Conservation (phyloP, 2,113 vertebrate genomes). For the Trichomycterus rosablanca region DNA sequence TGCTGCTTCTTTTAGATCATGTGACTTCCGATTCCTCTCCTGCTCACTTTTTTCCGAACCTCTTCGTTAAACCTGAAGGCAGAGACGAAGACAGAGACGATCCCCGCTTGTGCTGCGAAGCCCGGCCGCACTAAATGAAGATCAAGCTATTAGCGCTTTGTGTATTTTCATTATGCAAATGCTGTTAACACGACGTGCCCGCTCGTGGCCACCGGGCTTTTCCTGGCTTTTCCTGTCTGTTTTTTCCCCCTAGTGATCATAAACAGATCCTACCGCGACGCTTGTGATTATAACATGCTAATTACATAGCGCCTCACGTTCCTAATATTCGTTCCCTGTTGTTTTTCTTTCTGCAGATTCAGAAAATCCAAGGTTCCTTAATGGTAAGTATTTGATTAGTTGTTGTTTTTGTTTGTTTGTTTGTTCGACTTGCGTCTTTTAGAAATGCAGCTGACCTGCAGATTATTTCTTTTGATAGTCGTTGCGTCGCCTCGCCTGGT, state of each 20-base stretch:
- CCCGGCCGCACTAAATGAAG: conserved; percentile 87
- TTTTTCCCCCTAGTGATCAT: conserved; percentile 98
- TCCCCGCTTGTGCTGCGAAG: conserved; percentile 82
- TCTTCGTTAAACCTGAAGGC: conserved; percentile 92
- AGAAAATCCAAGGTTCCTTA: conserved; percentile 99
- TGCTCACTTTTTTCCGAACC: too few species aligned
- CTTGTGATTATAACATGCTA: conserved; percentile 99
- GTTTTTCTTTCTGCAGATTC: conserved; percentile 83
- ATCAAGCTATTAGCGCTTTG: conserved; percentile 99
- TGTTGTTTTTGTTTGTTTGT: too few species aligned
- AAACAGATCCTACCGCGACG: conserved; percentile 98
- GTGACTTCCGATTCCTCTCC: too few species aligned
- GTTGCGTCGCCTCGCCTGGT: conserved; percentile 79
- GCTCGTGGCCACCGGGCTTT: conserved; percentile 98
- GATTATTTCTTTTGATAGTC: conserved; percentile 84
- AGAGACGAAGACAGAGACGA: conserved; percentile 52
- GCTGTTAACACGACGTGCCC: conserved; percentile 94
- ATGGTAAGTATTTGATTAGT: conserved; percentile 85
- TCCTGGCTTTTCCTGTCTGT: too few species aligned
- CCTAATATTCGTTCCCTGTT: conserved; percentile 46
- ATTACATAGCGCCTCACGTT: conserved; percentile 76
- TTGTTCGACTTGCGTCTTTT: conserved; percentile 45
- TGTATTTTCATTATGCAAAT: conserved; percentile 99
- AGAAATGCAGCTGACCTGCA: conserved; percentile 61
- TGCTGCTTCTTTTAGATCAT: too few species aligned